phyloP scores from a whole-genome alignment of 2,888 invertebrate genomes.

The Ophonus ardosiacus region DNA sequence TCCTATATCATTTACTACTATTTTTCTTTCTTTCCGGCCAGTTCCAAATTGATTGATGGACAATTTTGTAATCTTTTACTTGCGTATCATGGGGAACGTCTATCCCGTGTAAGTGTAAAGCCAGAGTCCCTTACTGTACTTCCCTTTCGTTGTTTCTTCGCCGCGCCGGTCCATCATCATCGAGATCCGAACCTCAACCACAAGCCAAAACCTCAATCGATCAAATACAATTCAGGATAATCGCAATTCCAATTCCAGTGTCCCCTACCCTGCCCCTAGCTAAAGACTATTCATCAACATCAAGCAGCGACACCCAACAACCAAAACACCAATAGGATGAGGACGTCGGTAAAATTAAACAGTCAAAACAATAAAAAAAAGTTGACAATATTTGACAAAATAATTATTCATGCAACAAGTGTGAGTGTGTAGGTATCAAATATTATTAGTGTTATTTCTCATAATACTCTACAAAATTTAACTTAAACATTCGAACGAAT shows the following conservation, averaged over 20 bases:
- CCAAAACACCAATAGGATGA: background rate
- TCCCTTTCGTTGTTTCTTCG: constrained; percentile 39
- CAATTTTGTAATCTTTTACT: background rate
- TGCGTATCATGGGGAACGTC: background rate
- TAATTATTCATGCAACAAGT: too few species aligned
- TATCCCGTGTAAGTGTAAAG: constrained; percentile 1
- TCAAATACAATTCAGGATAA: constrained; percentile 60
- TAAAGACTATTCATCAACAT: constrained; percentile 60
- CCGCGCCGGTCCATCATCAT: constrained; percentile 29
- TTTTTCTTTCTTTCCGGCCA: background rate
- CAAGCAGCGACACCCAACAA: constrained; percentile 37
- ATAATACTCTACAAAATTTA: too few species aligned
- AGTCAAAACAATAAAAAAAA: background rate
- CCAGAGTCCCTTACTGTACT: background rate
- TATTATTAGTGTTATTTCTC: too few species aligned
- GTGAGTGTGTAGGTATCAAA: too few species aligned
- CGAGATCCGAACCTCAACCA: constrained; percentile 19
- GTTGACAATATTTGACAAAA: too few species aligned
- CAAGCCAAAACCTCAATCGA: constrained; percentile 56
- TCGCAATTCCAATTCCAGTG: constrained; percentile 54
- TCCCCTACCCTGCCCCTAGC: constrained; percentile 14
- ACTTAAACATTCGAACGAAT: too few species aligned
- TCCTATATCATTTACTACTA: background rate
- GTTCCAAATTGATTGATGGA: background rate
- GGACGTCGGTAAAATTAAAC: background rate